Conservation (phyloP, 2,113 vertebrate genomes). For the Oostethus manadensis region DNA sequence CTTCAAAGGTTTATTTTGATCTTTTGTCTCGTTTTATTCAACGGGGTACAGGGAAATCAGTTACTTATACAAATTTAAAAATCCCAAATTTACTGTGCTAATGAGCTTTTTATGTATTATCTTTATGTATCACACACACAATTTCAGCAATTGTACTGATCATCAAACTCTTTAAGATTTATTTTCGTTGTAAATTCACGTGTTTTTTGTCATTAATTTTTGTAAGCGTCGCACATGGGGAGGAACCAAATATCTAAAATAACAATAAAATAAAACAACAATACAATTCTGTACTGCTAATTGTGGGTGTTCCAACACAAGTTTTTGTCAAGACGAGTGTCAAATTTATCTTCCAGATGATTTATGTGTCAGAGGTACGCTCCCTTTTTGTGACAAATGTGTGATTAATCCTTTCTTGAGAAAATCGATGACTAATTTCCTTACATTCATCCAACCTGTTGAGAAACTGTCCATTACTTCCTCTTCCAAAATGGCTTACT, state of each 20-base stretch:
- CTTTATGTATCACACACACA: no score
- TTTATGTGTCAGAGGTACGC: neutral
- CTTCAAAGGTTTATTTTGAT: no score
- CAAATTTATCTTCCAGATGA: neutral
- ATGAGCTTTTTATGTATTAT: no score
- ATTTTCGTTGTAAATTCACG: neutral
- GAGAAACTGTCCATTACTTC: constrained; percentile 5
- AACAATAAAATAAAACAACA: neutral
- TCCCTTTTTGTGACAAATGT: neutral
- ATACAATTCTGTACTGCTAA: neutral
- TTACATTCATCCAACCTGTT: neutral
- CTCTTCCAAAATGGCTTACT: neutral
- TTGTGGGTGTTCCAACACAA: neutral
- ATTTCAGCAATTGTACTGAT: no score
- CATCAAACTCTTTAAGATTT: neutral
- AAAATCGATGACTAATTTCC: no score
- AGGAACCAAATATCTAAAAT: neutral
- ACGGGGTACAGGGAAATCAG: no score
- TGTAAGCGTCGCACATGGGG: neutral
- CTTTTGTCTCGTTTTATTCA: no score
- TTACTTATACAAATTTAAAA: no score
- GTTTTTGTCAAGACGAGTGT: neutral
- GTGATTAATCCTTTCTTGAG: neutral
- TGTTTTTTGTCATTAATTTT: neutral
- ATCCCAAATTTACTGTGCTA: no score